These are phyloP conservation scores for Phoebastria nigripes DNA, from an alignment of 2,797 vertebrate genomes.

Conservation along the genomic window DNA sequence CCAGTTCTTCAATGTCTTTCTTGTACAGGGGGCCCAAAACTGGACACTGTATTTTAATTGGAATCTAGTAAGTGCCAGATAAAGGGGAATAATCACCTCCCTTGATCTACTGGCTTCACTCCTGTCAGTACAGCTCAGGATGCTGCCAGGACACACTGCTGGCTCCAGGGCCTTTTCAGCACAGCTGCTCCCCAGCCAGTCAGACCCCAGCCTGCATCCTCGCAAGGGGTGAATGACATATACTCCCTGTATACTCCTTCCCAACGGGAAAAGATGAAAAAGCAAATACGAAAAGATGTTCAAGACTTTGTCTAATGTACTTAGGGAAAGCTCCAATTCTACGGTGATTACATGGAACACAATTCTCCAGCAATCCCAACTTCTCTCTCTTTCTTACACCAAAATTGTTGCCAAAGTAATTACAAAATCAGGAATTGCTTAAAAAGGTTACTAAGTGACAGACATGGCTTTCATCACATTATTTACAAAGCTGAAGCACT, in stretches of 20 bases:
- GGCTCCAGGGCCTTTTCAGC: neutral
- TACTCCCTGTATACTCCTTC: neutral
- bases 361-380: neutral
- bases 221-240: neutral
- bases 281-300: neutral
- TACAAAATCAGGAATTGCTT: neutral
- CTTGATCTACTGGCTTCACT: neutral
- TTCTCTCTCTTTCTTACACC: neutral
- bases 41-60: neutral
- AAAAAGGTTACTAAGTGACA: neutral
- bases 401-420: neutral
- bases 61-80: neutral
- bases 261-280: neutral
- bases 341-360: neutral
- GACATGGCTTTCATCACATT: neutral
- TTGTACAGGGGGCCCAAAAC: neutral
- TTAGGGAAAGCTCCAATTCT: neutral
- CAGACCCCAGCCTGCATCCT: neutral
- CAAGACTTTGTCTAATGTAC: neutral
- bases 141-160: neutral
- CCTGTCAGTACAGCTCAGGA: neutral
- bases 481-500: neutral
- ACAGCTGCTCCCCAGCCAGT: neutral
- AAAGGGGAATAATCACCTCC: neutral
- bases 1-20: neutral